A percentile compares a stretch with the other conserved stretches of the same genome.
phyloP scores from a whole-genome alignment of 2,888 invertebrate genomes.

The Schizaphis graminum region DNA sequence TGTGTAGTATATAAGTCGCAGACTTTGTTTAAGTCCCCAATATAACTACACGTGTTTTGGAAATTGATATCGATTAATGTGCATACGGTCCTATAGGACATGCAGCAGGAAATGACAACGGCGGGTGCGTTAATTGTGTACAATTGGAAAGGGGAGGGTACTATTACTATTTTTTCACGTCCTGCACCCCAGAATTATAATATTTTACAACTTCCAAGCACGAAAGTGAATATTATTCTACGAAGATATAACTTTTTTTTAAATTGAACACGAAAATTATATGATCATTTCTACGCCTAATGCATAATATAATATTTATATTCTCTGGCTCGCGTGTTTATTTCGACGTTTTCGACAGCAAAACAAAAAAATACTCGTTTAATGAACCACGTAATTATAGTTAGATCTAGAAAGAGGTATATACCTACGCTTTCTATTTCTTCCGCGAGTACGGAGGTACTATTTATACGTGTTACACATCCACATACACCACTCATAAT shows the following conservation, averaged over 20 bases:
- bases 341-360: background rate
- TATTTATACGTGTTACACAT: background rate
- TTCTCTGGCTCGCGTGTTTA: background rate
- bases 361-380: background rate
- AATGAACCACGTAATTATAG: background rate
- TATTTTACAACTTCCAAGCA: background rate
- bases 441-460: background rate
- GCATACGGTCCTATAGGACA: no score
- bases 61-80: conserved; percentile 36
- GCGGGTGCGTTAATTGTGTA: conserved; percentile 37
- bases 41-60: conserved; percentile 42
- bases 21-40: background rate
- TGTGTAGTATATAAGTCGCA: background rate
- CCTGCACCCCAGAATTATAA: background rate
- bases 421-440: background rate
- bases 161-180: background rate
- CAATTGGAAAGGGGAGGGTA: background rate
- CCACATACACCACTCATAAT: background rate
- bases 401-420: background rate
- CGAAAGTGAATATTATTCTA: conserved; percentile 26
- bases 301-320: conserved; percentile 4
- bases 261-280: conserved; percentile 37
- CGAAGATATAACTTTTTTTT: background rate
- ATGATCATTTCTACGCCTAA: background rate
- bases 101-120: conserved; percentile 16